Base-by-base conservation (phyloP, 2,113 vertebrate genomes). In the Anser cygnoides region DNA sequence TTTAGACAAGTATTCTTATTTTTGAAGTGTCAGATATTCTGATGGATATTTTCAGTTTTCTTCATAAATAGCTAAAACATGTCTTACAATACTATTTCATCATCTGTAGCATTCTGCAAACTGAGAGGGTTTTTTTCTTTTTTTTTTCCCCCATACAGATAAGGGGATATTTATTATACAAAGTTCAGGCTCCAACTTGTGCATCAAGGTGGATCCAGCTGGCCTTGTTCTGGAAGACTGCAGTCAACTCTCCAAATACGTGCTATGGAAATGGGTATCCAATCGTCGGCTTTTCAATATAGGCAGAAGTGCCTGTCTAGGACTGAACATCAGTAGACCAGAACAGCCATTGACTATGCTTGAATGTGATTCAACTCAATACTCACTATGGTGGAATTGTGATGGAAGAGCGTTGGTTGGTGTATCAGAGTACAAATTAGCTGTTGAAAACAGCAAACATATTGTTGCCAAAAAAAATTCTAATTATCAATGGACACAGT, bases 181-280 rank as follows among this genome's bases (percentile, higher is more conserved):
- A 97, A 99, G 98, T 26, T 96, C 98, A 66, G 92, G 93, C 39
- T 96, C 98, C 41, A 96, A 98, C 54, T 97, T 97, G 76, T 99
- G 99, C 85, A 95, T 99, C 88, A 96, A 97, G 31, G 98, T 95
- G 25, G 97, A 97, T 33, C 91, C 91, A 49, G 97, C 89, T 11
- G 96, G 96, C 62, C 96, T 99, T 88, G 97, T 97, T 76, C 93
- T 99, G 92, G 97, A 98, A 90, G 98, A 98, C 85, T 99, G 99
- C 5, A 19, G 96, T 57, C 97, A 72, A 19, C 97, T 98, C 16
- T 98, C 98, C 6, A 88, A 97, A 22, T 49, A 95, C 84, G 98
- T 99, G 99, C 94, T 99, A 13, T 99, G 99, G 99, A 99, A 99
- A 97, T 99, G 99, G 99, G 99, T 98, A 11, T 99, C 99, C 58